Evolutionary conservation across 2,797 vertebrate genomes (phyloP), one percentile per base, ranked within the genome.

Genomic region (Uromys caudimaculatus): DNA sequence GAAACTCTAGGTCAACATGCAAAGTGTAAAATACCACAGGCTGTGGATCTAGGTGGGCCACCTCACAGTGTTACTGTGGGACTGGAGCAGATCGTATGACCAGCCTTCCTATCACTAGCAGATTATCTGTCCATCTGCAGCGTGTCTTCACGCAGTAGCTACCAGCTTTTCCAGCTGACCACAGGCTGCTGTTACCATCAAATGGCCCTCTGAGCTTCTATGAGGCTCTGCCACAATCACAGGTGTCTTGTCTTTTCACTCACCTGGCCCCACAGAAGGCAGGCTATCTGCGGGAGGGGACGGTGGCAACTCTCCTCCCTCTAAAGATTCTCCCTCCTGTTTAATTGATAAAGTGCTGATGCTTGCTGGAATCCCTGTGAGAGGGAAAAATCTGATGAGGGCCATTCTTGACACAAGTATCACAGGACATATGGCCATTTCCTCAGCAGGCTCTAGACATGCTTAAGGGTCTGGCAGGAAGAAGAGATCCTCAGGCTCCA

Each of bases 261-360:
- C 78, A 97, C 97, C 97, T 69, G 94, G 87, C 27, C 73, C 93
- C 56, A 41, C 3, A 83, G 64, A 1, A 2, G 95, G 73, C 64
- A 64, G 47, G 29, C 35, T 60, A 2, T 83, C 95, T 47, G 73
- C 41, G 24, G 76, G 62, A 69, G 84, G 67, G 67, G 88, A 90
- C 44, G 35, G 1, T 10, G 44, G 27, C 29, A 71, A 60, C 44
- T 85, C 84, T 44, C 38, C 84, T 38, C 50, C 92, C 64, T 76
- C 94, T 56, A 60, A 64, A 89, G 76, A 94, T 3, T 83, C 91
- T 24, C 47, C 84, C 50, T 97, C 96, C 67, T 67, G 87, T 78
- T 97, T 98, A 87, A 97, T 27, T 3, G 77, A 83, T 71, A 71
- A 35, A 87, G 73, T 3, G 13, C 60, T 58, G 69, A 73, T 71